These are phyloP conservation scores for Xanthia togata DNA, from an alignment of 2,888 invertebrate genomes.

Conservation along the genomic window DNA sequence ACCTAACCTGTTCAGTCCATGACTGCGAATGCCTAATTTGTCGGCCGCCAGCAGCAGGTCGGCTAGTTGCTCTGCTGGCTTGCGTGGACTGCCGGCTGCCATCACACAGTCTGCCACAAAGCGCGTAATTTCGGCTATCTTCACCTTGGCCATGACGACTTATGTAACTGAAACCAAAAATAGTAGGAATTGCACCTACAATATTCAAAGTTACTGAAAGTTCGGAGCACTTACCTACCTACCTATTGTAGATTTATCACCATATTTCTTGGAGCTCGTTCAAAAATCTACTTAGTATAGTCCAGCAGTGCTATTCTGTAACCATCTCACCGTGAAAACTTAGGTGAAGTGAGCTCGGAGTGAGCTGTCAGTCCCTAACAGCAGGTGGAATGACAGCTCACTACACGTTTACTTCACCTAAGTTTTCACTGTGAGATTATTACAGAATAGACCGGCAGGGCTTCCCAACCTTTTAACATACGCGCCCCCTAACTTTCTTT, in stretches of 20 bases:
- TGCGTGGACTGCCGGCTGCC: constrained; percentile 14
- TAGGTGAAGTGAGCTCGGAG: too few relatives aligned
- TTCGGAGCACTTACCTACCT: background rate
- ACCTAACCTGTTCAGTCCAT: constrained; percentile 44
- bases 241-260: background rate
- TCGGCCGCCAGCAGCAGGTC: constrained; percentile 29
- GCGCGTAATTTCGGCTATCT: background rate
- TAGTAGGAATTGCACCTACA: background rate
- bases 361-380: too few relatives aligned
- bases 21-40: constrained; percentile 20
- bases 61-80: constrained; percentile 25
- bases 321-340: too few relatives aligned
- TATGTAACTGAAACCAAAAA: constrained; percentile 18
- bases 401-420: too few relatives aligned
- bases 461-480: too few relatives aligned
- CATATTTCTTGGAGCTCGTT: background rate
- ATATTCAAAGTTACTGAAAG: background rate
- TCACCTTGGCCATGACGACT: constrained; percentile 10
- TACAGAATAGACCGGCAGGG: too few relatives aligned
- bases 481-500: too few relatives aligned
- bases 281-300: background rate
- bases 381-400: too few relatives aligned
- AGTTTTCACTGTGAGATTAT: too few relatives aligned
- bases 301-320: too few relatives aligned
- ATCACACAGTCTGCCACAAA: constrained; percentile 24